A percentile compares a stretch with the other conserved stretches of the same genome.
Conservation (phyloP, 2,797 vertebrate genomes). For the Anguilla megastoma region DNA sequence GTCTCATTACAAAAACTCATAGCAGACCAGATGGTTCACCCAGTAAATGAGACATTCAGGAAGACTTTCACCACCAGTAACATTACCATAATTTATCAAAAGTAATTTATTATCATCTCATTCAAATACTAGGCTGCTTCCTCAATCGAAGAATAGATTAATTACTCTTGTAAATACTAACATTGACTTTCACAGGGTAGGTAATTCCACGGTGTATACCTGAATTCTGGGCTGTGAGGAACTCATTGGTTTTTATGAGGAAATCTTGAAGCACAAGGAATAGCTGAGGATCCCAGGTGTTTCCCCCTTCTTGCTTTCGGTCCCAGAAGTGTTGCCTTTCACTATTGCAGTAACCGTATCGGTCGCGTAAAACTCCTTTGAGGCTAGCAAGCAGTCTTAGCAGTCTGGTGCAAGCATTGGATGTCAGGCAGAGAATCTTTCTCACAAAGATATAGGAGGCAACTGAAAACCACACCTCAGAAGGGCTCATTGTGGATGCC, state of each 20-base stretch:
- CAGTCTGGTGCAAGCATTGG: not conserved
- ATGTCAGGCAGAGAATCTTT: not conserved
- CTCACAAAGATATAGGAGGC: not conserved
- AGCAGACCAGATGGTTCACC: not conserved
- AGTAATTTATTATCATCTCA: not conserved
- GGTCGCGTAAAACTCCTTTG: not conserved
- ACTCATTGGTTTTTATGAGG: not conserved
- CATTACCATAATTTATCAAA: not conserved
- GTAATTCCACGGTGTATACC: not conserved
- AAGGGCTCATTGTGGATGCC: constrained; percentile 1
- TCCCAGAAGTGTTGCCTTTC: not conserved
- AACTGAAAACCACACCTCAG: not conserved
- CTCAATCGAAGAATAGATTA: not conserved
- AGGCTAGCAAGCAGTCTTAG: not conserved
- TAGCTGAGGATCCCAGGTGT: not conserved
- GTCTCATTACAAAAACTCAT: not conserved
- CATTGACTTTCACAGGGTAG: not conserved
- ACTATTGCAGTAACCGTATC: not conserved
- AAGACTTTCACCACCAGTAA: not conserved
- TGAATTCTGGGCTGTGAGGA: not conserved
- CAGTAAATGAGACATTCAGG: not conserved
- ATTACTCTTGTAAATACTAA: not conserved
- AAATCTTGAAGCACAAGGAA: not conserved
- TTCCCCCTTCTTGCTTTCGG: not conserved
- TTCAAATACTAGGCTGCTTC: not conserved